These are phyloP conservation scores for Cotesia typhae DNA, from an alignment of 1,140 invertebrate species.

Conservation along the genomic window DNA sequence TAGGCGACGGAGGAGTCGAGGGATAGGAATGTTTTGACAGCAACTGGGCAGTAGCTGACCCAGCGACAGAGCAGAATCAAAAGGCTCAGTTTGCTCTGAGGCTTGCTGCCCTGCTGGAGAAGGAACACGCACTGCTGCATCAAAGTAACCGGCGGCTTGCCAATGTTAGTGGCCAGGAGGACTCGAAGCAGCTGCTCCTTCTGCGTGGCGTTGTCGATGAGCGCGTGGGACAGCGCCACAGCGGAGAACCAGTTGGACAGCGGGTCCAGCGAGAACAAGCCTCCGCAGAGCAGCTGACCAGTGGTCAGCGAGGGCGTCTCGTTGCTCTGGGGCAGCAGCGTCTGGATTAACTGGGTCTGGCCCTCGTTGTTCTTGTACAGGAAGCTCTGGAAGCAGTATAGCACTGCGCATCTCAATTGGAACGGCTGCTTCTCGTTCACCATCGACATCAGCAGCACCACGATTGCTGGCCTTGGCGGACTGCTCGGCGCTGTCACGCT, in stretches of 20 bases:
- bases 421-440: constrained; percentile 98
- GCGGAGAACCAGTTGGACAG: constrained; percentile 98
- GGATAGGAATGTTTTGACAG: constrained; percentile 84
- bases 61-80: constrained; percentile 92
- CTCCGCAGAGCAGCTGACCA: constrained; percentile 94
- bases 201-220: constrained; percentile 89
- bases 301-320: constrained; percentile 75
- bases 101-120: constrained; percentile 84
- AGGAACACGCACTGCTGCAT: constrained; percentile 87
- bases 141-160: constrained; percentile 85
- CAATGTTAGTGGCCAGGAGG: constrained; percentile 86
- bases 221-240: constrained; percentile 87
- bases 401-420: constrained; percentile 87
- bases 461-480: constrained; percentile 90
- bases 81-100: constrained; percentile 91
- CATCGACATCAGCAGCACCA: constrained; percentile 97
- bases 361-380: constrained; percentile 92
- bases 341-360: constrained; percentile 89
- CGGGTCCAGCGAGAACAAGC: constrained; percentile 89
- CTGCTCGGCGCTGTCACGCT: constrained; percentile 91
- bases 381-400: constrained; percentile 98
- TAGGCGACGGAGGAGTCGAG: constrained; percentile 89
- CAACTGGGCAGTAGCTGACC: constrained; percentile 84
- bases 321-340: constrained; percentile 84
- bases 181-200: constrained; percentile 95